Evolutionary conservation across 2,888 invertebrate species (phyloP), one percentile per base, ranked within the genome.

Genomic region (Autographa gamma): DNA sequence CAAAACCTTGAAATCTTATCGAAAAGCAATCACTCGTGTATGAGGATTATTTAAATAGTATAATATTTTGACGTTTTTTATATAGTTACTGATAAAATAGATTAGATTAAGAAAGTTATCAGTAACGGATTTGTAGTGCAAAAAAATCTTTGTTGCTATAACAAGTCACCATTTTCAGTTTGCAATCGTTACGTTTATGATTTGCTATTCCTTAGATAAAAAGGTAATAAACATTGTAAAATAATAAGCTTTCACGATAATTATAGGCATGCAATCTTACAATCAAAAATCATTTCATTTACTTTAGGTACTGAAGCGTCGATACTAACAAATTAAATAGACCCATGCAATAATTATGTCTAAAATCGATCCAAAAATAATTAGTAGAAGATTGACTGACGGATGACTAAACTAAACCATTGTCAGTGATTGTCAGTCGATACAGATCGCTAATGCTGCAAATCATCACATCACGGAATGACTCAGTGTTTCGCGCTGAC

Each of bases 391-490:
- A n/a, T n/a, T 43, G 16, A n/a, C 48, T 43, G 54, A 8, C 9
- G 18, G 54, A 79, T 82, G 81, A 82, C 82, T 58, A 31, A 60
- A 79, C 82, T 63, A 71, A 79, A 82, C 69, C 59, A 71, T 81
- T 80, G 75, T 77, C 60, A 62, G 60, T 71, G 56, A 71, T 81
- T 80, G 75, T 77, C 60, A 62, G 60, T 71, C 60, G 19, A 60
- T 76, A 65, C 61, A 60, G 56, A 9, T 41, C 48, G 43, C 73
- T 72, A 76, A 80, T 64, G 64, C 65, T 59, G 52, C 67, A 67
- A 77, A 79, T 74, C 70, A 76, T 76, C 66, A 60, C 16, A 54
- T 63, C 9, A 64, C 73, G 69, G 76, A 73, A 66, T 71, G 69
- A 75, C 68, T 74, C 41, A 64, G 63, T 25, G 59, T 52, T 64